These are phyloP conservation scores for Ciona savignyi DNA, from an alignment of 23 tunicate genomes.

Conservation along the genomic window DNA sequence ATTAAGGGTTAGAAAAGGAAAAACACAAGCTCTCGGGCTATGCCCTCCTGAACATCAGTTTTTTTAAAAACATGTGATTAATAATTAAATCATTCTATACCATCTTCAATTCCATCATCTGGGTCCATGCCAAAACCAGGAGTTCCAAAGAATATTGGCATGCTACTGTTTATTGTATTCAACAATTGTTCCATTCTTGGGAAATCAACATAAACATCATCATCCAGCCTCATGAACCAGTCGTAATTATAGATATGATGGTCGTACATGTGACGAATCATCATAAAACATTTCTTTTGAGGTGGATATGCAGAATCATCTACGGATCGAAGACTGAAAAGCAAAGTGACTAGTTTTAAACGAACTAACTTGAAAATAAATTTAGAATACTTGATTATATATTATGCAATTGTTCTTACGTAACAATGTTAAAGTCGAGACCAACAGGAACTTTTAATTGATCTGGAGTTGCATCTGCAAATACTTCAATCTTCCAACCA, in stretches of 20 bases:
- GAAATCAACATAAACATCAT: slow-evolving; percentile 75
- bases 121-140: slow-evolving; percentile 95
- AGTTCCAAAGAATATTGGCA: slow-evolving; percentile 74
- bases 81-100: too few relatives aligned
- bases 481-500: slow-evolving; percentile 85
- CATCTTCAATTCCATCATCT: slow-evolving; percentile 93
- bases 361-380: too few relatives aligned
- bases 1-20: too few relatives aligned
- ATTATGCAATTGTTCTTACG: too few relatives aligned
- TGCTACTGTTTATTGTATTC: slow-evolving; percentile 56
- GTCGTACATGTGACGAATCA: slow-evolving; percentile 79
- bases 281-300: slow-evolving; percentile 76
- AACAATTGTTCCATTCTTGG: slow-evolving; percentile 39
- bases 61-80: too few relatives aligned
- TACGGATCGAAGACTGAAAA: slow-evolving; percentile 55
- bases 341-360: too few relatives aligned
- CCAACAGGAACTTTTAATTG: slow-evolving; percentile 36
- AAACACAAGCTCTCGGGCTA: too few relatives aligned
- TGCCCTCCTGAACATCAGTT: too few relatives aligned
- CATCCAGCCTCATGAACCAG: slow-evolving; percentile 91
- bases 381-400: too few relatives aligned
- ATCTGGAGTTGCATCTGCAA: slow-evolving; percentile 63
- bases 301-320: slow-evolving; percentile 97
- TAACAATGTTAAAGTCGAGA: slow-evolving; percentile 60
- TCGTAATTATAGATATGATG: slow-evolving; percentile 80